These are phyloP conservation scores for Bembecia ichneumoniformis DNA, from an alignment of 2,888 invertebrate genomes.

Conservation along the genomic window DNA sequence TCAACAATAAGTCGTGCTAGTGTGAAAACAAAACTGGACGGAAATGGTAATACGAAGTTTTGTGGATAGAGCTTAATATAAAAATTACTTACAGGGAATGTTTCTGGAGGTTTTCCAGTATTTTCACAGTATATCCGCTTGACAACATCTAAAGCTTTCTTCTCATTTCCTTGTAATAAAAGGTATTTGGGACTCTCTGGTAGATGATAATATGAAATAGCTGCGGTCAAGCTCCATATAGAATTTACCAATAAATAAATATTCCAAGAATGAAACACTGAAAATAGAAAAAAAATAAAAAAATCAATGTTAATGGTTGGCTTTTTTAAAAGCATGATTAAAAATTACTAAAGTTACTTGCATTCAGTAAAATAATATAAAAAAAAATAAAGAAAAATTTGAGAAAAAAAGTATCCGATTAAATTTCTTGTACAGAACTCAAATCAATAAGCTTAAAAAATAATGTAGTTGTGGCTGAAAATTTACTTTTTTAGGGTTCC, in stretches of 20 bases:
- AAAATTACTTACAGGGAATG: slow-evolving; percentile 31
- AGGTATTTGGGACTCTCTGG: slow-evolving; percentile 47
- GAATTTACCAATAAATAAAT: slow-evolving; percentile 36
- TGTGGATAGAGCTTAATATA: not conserved
- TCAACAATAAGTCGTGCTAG: no score
- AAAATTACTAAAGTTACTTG: no score
- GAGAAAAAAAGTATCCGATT: no score
- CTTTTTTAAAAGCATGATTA: no score
- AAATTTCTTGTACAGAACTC: no score
- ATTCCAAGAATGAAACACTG: slow-evolving; percentile 43
- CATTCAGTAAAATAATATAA: no score
- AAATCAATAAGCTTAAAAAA: no score
- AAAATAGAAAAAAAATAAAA: slow-evolving; percentile 7
- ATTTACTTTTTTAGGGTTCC: no score
- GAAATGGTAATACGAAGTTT: not conserved
- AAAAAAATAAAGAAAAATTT: no score
- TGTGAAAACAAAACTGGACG: no score
- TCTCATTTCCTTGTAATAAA: slow-evolving; percentile 30
- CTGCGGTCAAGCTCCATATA: slow-evolving; percentile 32
- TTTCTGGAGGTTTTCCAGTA: slow-evolving; percentile 26
- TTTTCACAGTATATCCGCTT: slow-evolving; percentile 32
- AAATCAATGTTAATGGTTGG: not conserved
- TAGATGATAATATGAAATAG: slow-evolving; percentile 27
- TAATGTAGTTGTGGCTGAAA: no score
- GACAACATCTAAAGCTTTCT: slow-evolving; percentile 33